Evolutionary conservation across 2,113 vertebrate genomes (phyloP).

Genomic region (Herpailurus yagouaroundi): DNA sequence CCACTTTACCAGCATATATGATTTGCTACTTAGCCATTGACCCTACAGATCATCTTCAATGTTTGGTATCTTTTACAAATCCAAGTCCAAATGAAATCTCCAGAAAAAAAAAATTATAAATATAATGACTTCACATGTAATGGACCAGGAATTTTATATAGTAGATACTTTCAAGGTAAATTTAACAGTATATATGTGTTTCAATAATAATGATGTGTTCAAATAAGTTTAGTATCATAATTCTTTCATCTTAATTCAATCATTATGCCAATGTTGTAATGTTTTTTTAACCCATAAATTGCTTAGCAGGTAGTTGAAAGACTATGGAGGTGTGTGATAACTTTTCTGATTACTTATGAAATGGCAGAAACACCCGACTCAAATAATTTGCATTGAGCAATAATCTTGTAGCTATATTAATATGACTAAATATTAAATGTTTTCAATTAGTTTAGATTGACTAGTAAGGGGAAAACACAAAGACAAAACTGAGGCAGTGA

Average conservation of each 20-base stretch:
- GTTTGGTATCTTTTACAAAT: not conserved
- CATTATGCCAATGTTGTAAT: not conserved
- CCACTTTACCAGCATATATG: not conserved
- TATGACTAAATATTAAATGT: conserved; percentile 80
- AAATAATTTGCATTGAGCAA: not conserved
- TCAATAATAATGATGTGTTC: not conserved
- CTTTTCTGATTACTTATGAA: not conserved
- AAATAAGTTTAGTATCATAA: not conserved
- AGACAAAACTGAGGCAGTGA: conserved; percentile 85
- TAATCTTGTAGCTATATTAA: conserved; percentile 52
- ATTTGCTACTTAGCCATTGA: not conserved
- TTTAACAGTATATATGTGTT: not conserved
- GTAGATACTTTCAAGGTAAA: not conserved
- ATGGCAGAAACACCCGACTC: conserved; percentile 54
- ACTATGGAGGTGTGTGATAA: not conserved
- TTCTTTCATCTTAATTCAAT: conserved; percentile 8
- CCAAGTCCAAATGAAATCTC: not conserved
- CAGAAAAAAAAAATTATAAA: not conserved
- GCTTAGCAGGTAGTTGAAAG: not conserved
- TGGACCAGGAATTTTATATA: not conserved
- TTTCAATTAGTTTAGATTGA: conserved; percentile 82
- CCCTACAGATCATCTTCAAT: not conserved
- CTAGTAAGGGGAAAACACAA: conserved; percentile 82
- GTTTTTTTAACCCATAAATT: conserved; percentile 31
- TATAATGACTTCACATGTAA: not conserved